A percentile compares a stretch with the other conserved stretches of the same genome.
These are phyloP conservation scores for Myotis vivesi DNA, from an alignment of 2,797 vertebrate genomes.

Conservation along the genomic window DNA sequence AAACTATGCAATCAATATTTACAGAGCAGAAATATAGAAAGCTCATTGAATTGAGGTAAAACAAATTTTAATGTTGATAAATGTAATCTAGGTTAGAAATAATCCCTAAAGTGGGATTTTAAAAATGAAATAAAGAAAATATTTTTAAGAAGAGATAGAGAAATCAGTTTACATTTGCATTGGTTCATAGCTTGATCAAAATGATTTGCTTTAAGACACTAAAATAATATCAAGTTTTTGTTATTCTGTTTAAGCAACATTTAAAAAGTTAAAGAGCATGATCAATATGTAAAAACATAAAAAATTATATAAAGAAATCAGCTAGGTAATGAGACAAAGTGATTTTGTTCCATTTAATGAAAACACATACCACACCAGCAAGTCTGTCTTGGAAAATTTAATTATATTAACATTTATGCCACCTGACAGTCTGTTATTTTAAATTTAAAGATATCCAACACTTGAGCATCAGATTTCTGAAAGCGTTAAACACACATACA, in stretches of 20 bases:
- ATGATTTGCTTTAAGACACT: background rate
- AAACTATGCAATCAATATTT: background rate
- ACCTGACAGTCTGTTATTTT: background rate
- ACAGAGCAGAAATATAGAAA: background rate
- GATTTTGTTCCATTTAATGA: conserved; percentile 18
- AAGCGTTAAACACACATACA: background rate
- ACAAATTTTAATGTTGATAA: background rate
- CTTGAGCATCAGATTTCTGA: background rate
- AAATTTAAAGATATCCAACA: background rate
- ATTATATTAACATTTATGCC: background rate
- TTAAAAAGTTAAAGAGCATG: background rate
- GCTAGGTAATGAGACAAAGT: background rate
- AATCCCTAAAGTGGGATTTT: background rate
- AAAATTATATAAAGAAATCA: background rate
- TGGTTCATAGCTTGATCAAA: background rate
- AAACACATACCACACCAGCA: background rate
- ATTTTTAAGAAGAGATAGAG: background rate
- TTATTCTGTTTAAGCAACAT: background rate
- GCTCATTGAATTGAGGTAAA: background rate
- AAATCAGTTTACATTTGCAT: background rate
- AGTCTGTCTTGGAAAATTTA: background rate
- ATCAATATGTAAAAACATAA: background rate
- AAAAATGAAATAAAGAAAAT: conserved; percentile 24
- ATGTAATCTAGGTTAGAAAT: background rate
- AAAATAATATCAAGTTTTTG: background rate